Evolutionary conservation across 2,888 invertebrate genomes (phyloP).

Genomic region (Strigamia crassipes): DNA sequence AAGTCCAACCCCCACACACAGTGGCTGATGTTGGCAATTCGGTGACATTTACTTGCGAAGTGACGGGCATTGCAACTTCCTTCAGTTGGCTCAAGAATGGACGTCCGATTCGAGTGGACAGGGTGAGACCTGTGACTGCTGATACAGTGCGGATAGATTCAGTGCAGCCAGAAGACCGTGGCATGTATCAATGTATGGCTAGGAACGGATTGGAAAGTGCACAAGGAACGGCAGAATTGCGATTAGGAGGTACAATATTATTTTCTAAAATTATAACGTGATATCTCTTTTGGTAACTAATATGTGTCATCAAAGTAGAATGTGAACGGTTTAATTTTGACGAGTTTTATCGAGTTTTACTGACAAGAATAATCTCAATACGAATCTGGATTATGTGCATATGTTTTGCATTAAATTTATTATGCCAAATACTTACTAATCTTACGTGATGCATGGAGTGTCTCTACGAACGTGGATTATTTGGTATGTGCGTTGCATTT

Average conservation of each 20-base stretch:
- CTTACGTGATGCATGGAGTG: no score
- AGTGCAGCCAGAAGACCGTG: slow-evolving; percentile 58
- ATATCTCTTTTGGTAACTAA: no score
- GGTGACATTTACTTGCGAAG: slow-evolving; percentile 45
- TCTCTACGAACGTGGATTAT: no score
- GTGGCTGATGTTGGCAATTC: slow-evolving; percentile 46
- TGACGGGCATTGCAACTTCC: slow-evolving; percentile 46
- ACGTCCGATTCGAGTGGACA: slow-evolving; percentile 52
- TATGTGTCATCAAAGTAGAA: no score
- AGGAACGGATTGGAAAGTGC: slow-evolving; percentile 61
- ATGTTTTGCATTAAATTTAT: no score
- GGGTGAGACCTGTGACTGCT: slow-evolving; percentile 47
- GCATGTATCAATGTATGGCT: slow-evolving; percentile 59
- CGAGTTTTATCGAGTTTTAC: no score
- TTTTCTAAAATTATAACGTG: no score
- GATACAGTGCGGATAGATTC: slow-evolving; percentile 53
- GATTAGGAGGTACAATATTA: slow-evolving; percentile 59
- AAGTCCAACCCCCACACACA: slow-evolving; percentile 49
- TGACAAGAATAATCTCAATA: no score
- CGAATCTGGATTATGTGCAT: no score
- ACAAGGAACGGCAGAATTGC: slow-evolving; percentile 75
- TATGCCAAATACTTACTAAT: no score
- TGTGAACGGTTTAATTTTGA: no score
- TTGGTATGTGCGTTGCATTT: no score
- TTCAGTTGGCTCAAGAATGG: slow-evolving; percentile 55